Evolutionary conservation across 2,113 vertebrate genomes (phyloP), one percentile per base, ranked within the genome.

Genomic region (Brachyhypopomus gauderio): DNA sequence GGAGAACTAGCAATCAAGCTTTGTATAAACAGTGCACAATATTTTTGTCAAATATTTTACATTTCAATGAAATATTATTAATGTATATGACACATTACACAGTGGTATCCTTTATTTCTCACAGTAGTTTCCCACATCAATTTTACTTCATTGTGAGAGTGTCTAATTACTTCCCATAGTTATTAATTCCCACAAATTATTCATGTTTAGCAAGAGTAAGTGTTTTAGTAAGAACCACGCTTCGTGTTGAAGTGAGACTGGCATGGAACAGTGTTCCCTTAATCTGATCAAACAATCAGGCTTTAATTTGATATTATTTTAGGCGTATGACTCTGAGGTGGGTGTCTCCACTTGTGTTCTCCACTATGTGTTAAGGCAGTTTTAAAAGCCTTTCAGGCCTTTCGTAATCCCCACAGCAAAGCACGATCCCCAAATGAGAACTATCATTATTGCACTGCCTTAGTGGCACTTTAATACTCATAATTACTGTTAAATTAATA

Each of bases 401-500:
- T 45, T 6, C 12, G 11, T 69, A 41, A 75, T 75, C 73, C 59
- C 38, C 72, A 23, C 34, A 70, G 80, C 30, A 36, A 36, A 17
- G 30, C 64, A 41, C 38, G 34, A 55, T 72, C 63, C 63, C 63
- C 69, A 52, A 58, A 63, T 48, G 11, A 22, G 59, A 27, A 52
- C 41, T 87, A 87, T 80, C 81, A 86, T 84, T 75, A 83, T 82
- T 77, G 30, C 55, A 74, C 70, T 41, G 86, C 82, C 81, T 63
- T 56, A 85, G 77, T 77, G 38, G 77, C 73, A 70, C 76, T 82
- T 76, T 85, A 84, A 76, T 86, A 83, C 72, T 36, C 84, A 81
- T 91, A 89, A 92, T 92, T 90, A 86, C 82, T 85, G 87, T 80
- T 72, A 88, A 92, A 91, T 90, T 86, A 89, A 88, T 80, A 72